These are phyloP conservation scores for Pyrocoelia pectoralis DNA, from an alignment of 2,888 invertebrate species.

Conservation along the genomic window DNA sequence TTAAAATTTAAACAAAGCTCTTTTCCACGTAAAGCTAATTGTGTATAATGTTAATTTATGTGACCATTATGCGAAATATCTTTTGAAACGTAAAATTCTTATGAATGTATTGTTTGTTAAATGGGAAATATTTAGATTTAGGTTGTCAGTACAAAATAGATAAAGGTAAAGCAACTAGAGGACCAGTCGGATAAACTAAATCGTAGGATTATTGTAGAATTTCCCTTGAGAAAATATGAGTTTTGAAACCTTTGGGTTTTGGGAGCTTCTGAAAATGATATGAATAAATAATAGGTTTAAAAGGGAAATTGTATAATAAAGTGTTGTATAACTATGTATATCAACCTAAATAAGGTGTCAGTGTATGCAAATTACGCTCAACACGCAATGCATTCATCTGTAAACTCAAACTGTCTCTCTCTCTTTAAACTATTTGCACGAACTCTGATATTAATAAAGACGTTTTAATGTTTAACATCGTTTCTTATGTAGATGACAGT, in stretches of 20 bases:
- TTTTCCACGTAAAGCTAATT: conserved; percentile 8
- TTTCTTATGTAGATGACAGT: not conserved
- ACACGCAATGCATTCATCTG: not conserved
- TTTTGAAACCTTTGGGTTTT: conserved; percentile 9
- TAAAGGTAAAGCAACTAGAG: not conserved
- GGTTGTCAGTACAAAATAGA: not conserved
- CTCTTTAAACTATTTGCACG: not conserved
- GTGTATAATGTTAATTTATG: not conserved
- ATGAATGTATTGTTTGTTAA: not conserved
- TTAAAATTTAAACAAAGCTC: conserved; percentile 6
- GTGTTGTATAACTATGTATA: conserved; percentile 3
- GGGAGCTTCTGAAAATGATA: conserved; percentile 1
- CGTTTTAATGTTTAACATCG: not conserved
- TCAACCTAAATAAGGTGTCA: not conserved
- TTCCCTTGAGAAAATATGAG: conserved; percentile 4
- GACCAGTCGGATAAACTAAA: conserved; percentile 5
- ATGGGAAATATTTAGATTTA: not conserved
- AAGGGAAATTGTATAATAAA: conserved; percentile 9
- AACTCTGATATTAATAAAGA: not conserved
- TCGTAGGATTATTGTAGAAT: not conserved
- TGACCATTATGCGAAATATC: not conserved
- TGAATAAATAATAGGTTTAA: conserved; percentile 12
- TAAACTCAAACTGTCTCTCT: not conserved
- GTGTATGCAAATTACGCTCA: conserved; percentile 2
- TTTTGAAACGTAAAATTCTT: not conserved